These are phyloP conservation scores for Notothenia coriiceps DNA, from an alignment of 2,113 vertebrate genomes.

Conservation along the genomic window DNA sequence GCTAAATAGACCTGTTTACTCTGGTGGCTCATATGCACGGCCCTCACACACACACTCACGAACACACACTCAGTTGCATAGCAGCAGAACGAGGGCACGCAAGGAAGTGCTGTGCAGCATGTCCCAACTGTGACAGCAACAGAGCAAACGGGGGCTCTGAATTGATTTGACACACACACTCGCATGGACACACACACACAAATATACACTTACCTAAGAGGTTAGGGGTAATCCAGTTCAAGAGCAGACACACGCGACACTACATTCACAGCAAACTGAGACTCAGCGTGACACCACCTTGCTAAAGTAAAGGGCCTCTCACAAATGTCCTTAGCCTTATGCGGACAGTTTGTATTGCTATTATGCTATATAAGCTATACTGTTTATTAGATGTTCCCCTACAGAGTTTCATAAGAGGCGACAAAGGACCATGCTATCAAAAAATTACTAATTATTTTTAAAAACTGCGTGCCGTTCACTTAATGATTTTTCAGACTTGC, in stretches of 20 bases:
- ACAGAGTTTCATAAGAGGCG: neutral
- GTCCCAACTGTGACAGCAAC: constrained; percentile 55
- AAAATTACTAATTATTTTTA: neutral
- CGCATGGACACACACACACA: neutral
- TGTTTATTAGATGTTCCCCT: neutral
- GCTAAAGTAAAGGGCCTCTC: constrained; percentile 61
- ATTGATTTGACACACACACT: constrained; percentile 43
- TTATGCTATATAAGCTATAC: constrained; percentile 1
- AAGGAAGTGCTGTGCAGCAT: constrained; percentile 46
- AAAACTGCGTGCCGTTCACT: neutral
- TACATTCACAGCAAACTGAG: constrained; percentile 68
- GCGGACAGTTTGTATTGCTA: constrained; percentile 5
- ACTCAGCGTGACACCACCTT: constrained; percentile 57
- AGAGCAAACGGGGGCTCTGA: constrained; percentile 54
- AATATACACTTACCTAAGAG: constrained; percentile 28
- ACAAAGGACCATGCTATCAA: neutral
- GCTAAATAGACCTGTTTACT: constrained; percentile 36
- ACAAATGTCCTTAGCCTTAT: constrained; percentile 33
- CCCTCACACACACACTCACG: constrained; percentile 8
- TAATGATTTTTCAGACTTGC: neutral
- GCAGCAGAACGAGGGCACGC: constrained; percentile 48
- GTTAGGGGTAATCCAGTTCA: constrained; percentile 54
- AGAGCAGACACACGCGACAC: constrained; percentile 35
- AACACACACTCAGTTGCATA: constrained; percentile 40
- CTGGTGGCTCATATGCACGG: constrained; percentile 7